Conservation (phyloP, 2,797 vertebrate species). For the Malurus leucopterus region DNA sequence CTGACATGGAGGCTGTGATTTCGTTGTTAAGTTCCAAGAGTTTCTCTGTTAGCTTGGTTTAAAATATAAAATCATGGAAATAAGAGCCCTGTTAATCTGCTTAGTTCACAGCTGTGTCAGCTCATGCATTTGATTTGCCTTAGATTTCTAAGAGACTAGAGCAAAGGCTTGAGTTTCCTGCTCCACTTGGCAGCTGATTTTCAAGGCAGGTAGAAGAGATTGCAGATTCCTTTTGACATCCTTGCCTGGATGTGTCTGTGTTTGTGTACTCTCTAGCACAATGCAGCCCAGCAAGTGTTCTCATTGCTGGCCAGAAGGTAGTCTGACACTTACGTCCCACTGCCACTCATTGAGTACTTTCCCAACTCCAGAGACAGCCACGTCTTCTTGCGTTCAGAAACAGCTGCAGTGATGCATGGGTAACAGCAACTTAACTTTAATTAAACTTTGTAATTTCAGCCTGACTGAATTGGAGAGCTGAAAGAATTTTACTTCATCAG, state of each 20-base stretch:
- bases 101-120: not conserved
- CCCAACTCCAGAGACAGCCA: not conserved
- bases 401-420: not conserved
- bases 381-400: not conserved
- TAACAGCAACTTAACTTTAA: not conserved
- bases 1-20: not conserved
- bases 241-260: not conserved
- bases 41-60: not conserved
- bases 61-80: not conserved
- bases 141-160: not conserved
- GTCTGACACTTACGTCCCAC: not conserved
- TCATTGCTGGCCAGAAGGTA: not conserved
- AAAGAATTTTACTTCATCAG: not conserved
- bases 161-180: not conserved
- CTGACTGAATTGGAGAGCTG: not conserved
- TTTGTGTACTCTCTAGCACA: not conserved
- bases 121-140: not conserved
- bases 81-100: not conserved
- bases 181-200: not conserved
- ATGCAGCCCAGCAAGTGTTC: not conserved
- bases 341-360: not conserved
- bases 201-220: not conserved
- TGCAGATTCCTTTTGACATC: not conserved
- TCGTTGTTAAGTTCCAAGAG: not conserved
- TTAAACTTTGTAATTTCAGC: not conserved